Conservation (phyloP, 1,140 invertebrate genomes). For the Dolichoris vasculosae region DNA sequence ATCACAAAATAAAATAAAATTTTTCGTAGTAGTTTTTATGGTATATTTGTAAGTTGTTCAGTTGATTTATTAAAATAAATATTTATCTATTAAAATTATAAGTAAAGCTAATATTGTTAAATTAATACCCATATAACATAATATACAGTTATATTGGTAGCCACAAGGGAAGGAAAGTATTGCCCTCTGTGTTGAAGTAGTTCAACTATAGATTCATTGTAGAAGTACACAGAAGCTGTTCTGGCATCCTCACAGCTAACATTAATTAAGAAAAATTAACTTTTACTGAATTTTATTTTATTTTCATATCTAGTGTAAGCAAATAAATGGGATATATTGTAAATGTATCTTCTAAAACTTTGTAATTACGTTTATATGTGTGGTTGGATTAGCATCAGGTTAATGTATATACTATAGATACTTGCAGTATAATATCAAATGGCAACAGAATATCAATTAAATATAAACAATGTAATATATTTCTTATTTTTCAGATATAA, state of each 20-base stretch:
- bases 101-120: constrained; percentile 20
- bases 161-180: constrained; percentile 31
- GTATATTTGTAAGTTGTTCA: neutral
- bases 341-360: neutral
- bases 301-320: neutral
- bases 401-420: constrained; percentile 49
- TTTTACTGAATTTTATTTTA: constrained; percentile 16
- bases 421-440: constrained; percentile 36
- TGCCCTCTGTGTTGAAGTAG: constrained; percentile 53
- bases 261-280: constrained; percentile 23
- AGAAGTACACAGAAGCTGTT: constrained; percentile 33
- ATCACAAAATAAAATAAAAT: neutral
- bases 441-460: constrained; percentile 43
- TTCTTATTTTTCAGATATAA: constrained; percentile 38
- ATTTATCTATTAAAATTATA: too few relatives aligned
- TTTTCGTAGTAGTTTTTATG: neutral
- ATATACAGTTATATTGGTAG: constrained; percentile 43
- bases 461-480: constrained; percentile 37
- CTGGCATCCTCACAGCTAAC: constrained; percentile 31
- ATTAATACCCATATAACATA: constrained; percentile 29
- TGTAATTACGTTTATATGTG: neutral
- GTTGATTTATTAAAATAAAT: constrained; percentile 2
- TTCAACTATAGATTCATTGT: constrained; percentile 42
- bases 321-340: neutral
- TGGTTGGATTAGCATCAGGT: constrained; percentile 44